These are phyloP conservation scores for Heteromurus nitidus DNA, from an alignment of 2,888 invertebrate genomes.

Conservation along the genomic window DNA sequence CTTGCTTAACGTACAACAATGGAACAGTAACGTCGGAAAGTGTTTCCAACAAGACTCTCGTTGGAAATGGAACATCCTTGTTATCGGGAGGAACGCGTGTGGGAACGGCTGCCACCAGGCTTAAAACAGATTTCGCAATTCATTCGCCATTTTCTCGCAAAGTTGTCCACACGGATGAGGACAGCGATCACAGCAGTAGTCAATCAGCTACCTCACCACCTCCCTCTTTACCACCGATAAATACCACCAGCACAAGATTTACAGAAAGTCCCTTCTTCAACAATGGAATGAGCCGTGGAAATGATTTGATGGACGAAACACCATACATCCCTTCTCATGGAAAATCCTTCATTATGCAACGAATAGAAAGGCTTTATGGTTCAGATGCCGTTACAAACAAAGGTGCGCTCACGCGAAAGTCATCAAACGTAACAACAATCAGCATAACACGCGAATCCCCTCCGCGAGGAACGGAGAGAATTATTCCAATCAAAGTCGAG, in stretches of 20 bases:
- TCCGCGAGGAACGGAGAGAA: slow-evolving; percentile 50
- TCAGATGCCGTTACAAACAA: slow-evolving; percentile 88
- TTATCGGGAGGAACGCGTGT: slow-evolving; percentile 33
- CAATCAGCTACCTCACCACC: slow-evolving; percentile 57
- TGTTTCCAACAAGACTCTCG: slow-evolving; percentile 39
- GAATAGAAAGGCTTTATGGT: slow-evolving; percentile 91
- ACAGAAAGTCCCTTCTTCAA: slow-evolving; percentile 39
- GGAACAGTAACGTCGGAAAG: slow-evolving; percentile 47
- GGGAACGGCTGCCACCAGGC: slow-evolving; percentile 18
- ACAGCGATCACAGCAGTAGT: slow-evolving; percentile 53
- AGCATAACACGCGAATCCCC: slow-evolving; percentile 50
- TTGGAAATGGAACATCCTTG: slow-evolving; percentile 54
- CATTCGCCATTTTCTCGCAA: slow-evolving; percentile 41
- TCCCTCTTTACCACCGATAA: slow-evolving; percentile 56
- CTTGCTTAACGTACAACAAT: slow-evolving; percentile 77
- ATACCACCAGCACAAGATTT: slow-evolving; percentile 32
- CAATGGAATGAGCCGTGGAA: slow-evolving; percentile 43
- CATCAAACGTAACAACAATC: slow-evolving; percentile 73
- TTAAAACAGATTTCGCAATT: slow-evolving; percentile 44
- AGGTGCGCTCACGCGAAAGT: slow-evolving; percentile 37
- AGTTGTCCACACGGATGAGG: slow-evolving; percentile 48
- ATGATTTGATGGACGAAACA: slow-evolving; percentile 37
- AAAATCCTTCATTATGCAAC: slow-evolving; percentile 88
- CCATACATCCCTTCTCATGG: slow-evolving; percentile 64
- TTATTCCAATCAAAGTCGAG: slow-evolving; percentile 68